These are phyloP conservation scores for Dryas iulia DNA, from an alignment of 1,140 invertebrate species.

Conservation along the genomic window DNA sequence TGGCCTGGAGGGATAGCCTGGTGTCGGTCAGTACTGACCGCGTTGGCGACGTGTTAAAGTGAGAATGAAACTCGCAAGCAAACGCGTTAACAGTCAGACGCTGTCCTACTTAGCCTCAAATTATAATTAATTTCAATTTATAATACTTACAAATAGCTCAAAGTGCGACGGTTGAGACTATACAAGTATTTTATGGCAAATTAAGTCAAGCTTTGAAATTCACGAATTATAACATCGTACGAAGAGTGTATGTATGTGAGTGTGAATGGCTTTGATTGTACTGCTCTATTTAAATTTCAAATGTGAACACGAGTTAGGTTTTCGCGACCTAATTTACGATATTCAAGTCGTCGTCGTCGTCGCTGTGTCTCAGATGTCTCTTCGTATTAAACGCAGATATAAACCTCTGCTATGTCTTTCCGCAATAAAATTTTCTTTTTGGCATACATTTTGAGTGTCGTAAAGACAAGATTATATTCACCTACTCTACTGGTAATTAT, in stretches of 20 bases:
- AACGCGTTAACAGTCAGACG: too few relatives aligned
- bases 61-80: too few relatives aligned
- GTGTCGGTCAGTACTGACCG: too few relatives aligned
- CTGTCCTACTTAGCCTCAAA: too few relatives aligned
- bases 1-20: too few relatives aligned
- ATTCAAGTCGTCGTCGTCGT: not conserved
- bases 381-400: not conserved
- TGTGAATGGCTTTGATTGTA: not conserved
- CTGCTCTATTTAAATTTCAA: slow-evolving; percentile 8
- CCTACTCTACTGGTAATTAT: too few relatives aligned
- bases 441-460: not conserved
- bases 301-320: slow-evolving; percentile 1
- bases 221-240: not conserved
- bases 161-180: not conserved
- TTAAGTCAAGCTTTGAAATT: not conserved
- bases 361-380: not conserved
- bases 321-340: slow-evolving; percentile 14
- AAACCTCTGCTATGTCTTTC: not conserved
- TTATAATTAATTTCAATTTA: too few relatives aligned
- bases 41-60: too few relatives aligned
- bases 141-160: not conserved
- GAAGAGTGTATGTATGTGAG: not conserved
- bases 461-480: too few relatives aligned
- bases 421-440: not conserved
- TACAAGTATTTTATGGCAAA: not conserved